Evolutionary conservation across 2,113 vertebrate genomes (phyloP).

Genomic region (Mustelus asterias): DNA sequence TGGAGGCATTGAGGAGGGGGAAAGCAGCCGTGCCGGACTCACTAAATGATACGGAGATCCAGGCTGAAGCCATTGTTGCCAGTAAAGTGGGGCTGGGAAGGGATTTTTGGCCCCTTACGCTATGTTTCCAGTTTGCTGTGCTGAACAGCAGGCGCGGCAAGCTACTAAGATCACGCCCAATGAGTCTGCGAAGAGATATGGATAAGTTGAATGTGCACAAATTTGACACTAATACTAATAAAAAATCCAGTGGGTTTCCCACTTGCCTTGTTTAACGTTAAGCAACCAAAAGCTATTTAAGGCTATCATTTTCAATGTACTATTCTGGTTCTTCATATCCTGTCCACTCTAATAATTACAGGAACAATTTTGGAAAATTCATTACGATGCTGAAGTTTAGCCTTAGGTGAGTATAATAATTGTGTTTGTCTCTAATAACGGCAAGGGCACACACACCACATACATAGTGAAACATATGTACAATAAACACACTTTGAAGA

Average conservation of each 20-base stretch:
- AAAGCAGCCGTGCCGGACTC: too few species aligned
- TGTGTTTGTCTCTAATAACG: neutral
- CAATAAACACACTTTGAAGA: neutral
- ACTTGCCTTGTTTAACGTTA: neutral
- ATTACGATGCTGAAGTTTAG: rapidly evolving
- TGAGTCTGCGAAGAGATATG: too few species aligned
- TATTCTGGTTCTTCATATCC: neutral
- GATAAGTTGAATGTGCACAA: too few species aligned
- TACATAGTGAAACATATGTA: neutral
- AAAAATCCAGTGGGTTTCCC: neutral
- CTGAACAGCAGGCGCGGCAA: too few species aligned
- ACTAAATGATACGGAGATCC: too few species aligned
- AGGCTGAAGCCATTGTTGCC: too few species aligned
- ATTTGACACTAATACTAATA: too few species aligned
- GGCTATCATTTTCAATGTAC: neutral
- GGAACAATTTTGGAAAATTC: neutral
- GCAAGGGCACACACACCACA: neutral
- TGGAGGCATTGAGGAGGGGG: too few species aligned
- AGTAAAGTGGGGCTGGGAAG: too few species aligned
- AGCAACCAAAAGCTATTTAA: neutral
- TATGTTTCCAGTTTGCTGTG: too few species aligned
- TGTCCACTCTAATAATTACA: neutral
- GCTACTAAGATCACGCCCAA: too few species aligned
- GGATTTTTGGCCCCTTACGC: too few species aligned
- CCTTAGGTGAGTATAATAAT: neutral